A percentile compares a stretch with the other conserved stretches of the same genome.
Evolutionary conservation across 2,113 vertebrate species (phyloP).

Genomic region (Microcebus ravelobensis): DNA sequence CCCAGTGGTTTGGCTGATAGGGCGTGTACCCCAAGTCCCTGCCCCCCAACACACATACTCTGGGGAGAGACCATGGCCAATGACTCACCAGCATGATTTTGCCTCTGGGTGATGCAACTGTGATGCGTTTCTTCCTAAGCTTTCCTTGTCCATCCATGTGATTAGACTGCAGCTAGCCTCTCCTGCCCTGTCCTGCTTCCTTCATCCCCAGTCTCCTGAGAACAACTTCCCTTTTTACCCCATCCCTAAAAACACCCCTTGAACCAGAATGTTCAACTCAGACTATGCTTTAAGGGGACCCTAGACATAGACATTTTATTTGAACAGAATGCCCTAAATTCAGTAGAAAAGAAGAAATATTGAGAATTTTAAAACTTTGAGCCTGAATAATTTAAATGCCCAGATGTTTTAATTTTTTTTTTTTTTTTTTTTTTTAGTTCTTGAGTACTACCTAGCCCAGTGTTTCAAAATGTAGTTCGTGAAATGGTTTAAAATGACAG

Average conservation of each 20-base stretch:
- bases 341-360: not conserved
- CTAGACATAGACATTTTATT: not conserved
- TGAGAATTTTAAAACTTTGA: not conserved
- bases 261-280: not conserved
- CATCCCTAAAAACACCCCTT: not conserved
- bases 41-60: rapidly evolving
- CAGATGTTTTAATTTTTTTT: not conserved
- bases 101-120: not conserved
- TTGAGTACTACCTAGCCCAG: not conserved
- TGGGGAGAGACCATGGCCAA: not conserved
- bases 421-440: not conserved
- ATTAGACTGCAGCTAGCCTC: not conserved
- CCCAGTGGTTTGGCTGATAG: not conserved
- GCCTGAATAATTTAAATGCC: not conserved
- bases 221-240: not conserved
- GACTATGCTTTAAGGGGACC: not conserved
- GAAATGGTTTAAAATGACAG: not conserved
- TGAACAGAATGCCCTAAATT: not conserved
- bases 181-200: not conserved
- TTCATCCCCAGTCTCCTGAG: not conserved
- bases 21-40: rapidly evolving
- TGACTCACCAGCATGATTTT: not conserved
- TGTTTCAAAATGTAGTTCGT: not conserved
- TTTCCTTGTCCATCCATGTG: not conserved
- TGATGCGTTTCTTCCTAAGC: not conserved